Conservation (phyloP, 2,888 invertebrate species). For the Drosophila borborema region DNA sequence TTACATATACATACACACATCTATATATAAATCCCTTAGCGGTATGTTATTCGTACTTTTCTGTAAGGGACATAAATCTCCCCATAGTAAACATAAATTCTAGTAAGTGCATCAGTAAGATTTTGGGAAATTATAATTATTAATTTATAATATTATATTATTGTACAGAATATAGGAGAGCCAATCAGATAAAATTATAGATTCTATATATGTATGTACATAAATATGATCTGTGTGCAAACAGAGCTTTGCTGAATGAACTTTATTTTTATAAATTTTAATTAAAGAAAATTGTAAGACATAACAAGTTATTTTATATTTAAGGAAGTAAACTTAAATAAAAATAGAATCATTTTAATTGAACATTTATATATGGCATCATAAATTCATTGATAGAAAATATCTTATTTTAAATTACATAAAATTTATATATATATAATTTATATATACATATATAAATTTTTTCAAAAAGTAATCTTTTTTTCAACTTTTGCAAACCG, state of each 20-base stretch:
- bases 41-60: background rate
- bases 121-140: background rate
- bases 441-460: no score
- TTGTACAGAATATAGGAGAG: background rate
- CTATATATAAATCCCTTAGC: background rate
- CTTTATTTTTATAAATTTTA: background rate
- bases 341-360: no score
- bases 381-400: no score
- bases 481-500: background rate
- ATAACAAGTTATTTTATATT: no score
- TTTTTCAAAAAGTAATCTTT: background rate
- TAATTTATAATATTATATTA: background rate
- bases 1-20: background rate
- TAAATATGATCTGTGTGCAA: background rate
- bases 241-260: background rate
- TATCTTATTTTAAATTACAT: no score
- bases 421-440: no score
- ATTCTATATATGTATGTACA: background rate
- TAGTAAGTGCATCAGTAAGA: background rate
- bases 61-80: background rate
- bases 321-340: no score
- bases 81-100: background rate
- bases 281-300: no score
- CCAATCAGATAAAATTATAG: background rate
- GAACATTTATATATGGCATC: no score